Base-by-base conservation (phyloP, 2,113 vertebrate genomes). In the Taurulus bubalis region DNA sequence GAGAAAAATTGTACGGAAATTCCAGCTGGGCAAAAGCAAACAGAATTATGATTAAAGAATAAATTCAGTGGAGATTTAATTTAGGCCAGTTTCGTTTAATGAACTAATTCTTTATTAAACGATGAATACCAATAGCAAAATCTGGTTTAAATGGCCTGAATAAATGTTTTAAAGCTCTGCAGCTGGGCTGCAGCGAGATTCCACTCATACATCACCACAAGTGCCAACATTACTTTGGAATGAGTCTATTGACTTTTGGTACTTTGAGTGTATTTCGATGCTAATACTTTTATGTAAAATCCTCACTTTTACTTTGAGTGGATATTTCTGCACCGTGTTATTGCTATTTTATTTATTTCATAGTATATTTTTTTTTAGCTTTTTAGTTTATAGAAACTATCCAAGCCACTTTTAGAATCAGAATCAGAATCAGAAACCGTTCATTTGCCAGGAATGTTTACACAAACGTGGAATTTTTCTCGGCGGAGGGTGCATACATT, bases 11-110 rank as follows among this genome's bases (percentile, higher is more conserved):
- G 15, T 34, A 36, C 1, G 3, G 30, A 16, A 1, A 22, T 72
- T 58, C 28, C 40, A 59, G 51, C 70, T 67, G n/a, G 63, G 38
- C 26, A 38, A 65, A 65, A 51, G 32, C 24, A 36, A 59, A 42
- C 30, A 64, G 16, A 51, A 28, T 20, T 1, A 18, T 40, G 36
- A 68, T 72, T 56, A 72, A 24, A 30, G 16, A 56, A 8, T 15
- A 15, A 20, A 66, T 58, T 56, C 12, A 55, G 15, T 6, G 4
- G 69, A 65, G 28, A 66, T 58, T 80, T 49, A 6, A 34, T 72
- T 65, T 8, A 6, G 5, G 34, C 34, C 34, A 32, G 30, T 32
- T 32, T 32, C 2, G 34, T 34, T 34, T 18, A 3, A 6, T 20
- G 40, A 67, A 68, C 4, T 11, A 8, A 51, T 80, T 56, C 1